Base-by-base conservation (phyloP, 1,140 invertebrate genomes). In the Chlorops oryzae region DNA sequence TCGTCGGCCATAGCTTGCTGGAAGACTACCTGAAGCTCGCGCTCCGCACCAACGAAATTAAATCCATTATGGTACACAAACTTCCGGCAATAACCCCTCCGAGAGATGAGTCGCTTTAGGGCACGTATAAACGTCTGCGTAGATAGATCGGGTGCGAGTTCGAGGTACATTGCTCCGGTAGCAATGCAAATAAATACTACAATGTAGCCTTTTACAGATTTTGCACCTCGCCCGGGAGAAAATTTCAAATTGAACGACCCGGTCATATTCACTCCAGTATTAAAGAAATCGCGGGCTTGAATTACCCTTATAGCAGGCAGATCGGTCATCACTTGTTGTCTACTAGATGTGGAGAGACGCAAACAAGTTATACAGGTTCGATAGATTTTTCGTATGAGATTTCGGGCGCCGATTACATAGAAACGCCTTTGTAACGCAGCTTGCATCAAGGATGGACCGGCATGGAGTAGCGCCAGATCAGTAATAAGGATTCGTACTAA, bases 171-270 rank as follows among this genome's bases (percentile, higher is more conserved):
- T 32, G 28, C 28, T 7, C 28, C 28, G 7, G 28, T 32, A 9
- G 28, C n/a, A 7, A 32, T 32, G n/a, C 28, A 32, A n/a, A n/a
- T n/a, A n/a, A n/a, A n/a, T n/a, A n/a, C n/a, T n/a, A n/a, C 28
- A 9, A 32, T 32, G 28, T 32, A 32, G 7, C 28, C 28, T 32
- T 32, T 32, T 32, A 32, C 28, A n/a, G 45, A 42, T 21, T 37
- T 42, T 35, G 51, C 51, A 38, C 47, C 51, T 20, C 27, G 47
- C 1, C 42, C 55, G 27, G 52, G 50, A 43, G 52, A 51, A 43
- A 47, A 43, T 22, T 37, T 51, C 5, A 57, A 21, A 1, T 54
- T n/a, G 23, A 24, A 21, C 4, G 46, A 47, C 32, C 27, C 27
- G 20, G 15, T 28, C 5, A 10, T 20, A 9, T 10, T 6, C 13